Base-by-base conservation (phyloP, 2,797 vertebrate genomes). In the Dallia pectoralis region DNA sequence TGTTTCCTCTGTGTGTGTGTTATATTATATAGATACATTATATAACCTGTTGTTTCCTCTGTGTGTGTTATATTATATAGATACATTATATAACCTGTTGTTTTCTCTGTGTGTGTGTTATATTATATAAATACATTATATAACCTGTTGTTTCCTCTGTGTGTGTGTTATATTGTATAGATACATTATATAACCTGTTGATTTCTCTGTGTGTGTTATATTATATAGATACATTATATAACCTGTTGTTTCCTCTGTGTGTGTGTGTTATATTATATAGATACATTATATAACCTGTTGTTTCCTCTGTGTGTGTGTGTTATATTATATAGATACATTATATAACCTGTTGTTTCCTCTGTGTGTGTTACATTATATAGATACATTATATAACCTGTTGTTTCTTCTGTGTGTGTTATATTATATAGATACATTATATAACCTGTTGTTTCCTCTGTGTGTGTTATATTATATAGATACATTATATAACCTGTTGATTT, bases 31-130 rank as follows among this genome's bases (percentile, higher is more conserved):
- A 2, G 36, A 6, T 40, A n/a, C n/a, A 6, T 40, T 40, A 40
- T 40, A 40, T 40, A n/a, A 44, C 47, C 27, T 61, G 22, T 47
- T 75, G 62, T 67, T 69, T 12, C 68, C 9, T 53, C 51, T 53
- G 6, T 56, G 51, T 49, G 12, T 56, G 36, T 40, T 40, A 6
- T 40, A 1, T 40, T 40, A 40, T 9, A 40, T 40, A 2, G 36
- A 6, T 40, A n/a, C n/a, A 6, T 40, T 40, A 40, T 40, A 40
- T 40, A n/a, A 44, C 47, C 27, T 61, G 22, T 47, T 75, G 62
- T 67, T 69, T 12, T 69, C 9, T 53, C 51, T 53, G 6, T 56
- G 51, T 49, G 12, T 56, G 36, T 40, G 36, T 40, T 40, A 6
- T 40, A 1, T 40, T 40, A 40, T 9, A 40, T 40, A 2, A 9